phyloP scores from a whole-genome alignment of 2,113 vertebrate species.

The Nanorana parkeri region DNA sequence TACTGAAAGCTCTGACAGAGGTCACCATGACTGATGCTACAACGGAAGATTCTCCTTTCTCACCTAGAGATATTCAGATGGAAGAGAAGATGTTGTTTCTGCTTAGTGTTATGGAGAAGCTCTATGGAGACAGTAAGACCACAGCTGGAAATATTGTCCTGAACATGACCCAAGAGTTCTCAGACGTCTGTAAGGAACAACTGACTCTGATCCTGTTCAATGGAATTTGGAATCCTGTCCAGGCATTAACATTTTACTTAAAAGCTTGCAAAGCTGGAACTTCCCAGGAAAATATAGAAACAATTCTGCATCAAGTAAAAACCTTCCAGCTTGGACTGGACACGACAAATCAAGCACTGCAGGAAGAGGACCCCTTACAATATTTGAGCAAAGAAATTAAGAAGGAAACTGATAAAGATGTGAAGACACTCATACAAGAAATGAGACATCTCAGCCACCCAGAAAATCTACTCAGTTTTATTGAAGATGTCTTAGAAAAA shows the following conservation, averaged over 20 bases:
- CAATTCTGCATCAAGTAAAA: slow-evolving; percentile 4
- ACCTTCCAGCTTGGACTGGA: background rate
- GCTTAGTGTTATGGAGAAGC: background rate
- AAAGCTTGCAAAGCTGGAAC: background rate
- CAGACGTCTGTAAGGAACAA: background rate
- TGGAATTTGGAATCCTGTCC: background rate
- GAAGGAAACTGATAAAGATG: slow-evolving; percentile 22
- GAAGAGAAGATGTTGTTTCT: background rate
- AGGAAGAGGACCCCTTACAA: background rate
- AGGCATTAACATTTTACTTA: slow-evolving; percentile 4
- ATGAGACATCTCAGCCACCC: background rate
- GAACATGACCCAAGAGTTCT: background rate
- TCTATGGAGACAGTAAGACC: background rate
- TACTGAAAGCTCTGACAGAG: slow-evolving; percentile 40
- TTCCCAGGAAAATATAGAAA: background rate
- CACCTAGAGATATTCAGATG: background rate
- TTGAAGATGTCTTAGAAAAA: background rate
- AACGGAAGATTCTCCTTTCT: background rate
- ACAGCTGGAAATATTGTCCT: background rate
- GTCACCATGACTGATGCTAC: background rate
- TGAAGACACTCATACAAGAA: slow-evolving; percentile 5
- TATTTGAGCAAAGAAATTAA: background rate
- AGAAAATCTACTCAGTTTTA: background rate
- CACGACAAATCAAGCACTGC: background rate
- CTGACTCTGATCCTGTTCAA: background rate